Percentiles rank a stretch among this genome's conserved stretches.
Evolutionary conservation across 2,797 vertebrate genomes (phyloP).

Genomic region (Discoglossus pictus): DNA sequence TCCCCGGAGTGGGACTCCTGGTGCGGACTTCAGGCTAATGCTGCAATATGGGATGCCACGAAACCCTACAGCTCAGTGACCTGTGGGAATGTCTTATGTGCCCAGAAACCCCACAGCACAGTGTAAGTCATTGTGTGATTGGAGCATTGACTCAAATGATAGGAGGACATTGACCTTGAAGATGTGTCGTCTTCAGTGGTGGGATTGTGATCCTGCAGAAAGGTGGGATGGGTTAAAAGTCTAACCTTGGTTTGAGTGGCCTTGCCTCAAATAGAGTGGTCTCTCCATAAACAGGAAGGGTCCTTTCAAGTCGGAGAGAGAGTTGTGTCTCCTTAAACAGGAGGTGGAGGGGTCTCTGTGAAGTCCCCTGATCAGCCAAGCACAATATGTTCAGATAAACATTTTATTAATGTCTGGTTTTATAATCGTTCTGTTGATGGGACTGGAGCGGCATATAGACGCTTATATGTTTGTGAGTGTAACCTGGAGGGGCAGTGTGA

Average conservation of each 20-base stretch:
- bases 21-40: constrained; percentile 83
- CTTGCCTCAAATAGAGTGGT: no score
- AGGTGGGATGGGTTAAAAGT: constrained; percentile 51
- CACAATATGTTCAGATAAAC: constrained; percentile 38
- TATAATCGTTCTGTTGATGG: constrained; percentile 10
- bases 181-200: no score
- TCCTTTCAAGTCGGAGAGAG: not conserved
- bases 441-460: not conserved
- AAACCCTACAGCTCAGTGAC: constrained; percentile 68
- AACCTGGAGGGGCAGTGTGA: constrained; percentile 7
- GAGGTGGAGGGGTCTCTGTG: not conserved
- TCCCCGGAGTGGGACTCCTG: constrained; percentile 68
- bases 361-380: constrained; percentile 16
- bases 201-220: constrained; percentile 6
- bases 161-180: no score
- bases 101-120: no score
- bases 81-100: no score
- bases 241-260: no score
- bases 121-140: no score
- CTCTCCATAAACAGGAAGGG: not conserved
- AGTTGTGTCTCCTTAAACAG: no score
- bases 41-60: constrained; percentile 81
- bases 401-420: constrained; percentile 28
- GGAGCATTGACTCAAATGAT: no score
- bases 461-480: not conserved